Percentiles rank a stretch among this genome's conserved stretches.
Evolutionary conservation across 2,888 invertebrate species (phyloP).

Genomic region (Sturmia bella): DNA sequence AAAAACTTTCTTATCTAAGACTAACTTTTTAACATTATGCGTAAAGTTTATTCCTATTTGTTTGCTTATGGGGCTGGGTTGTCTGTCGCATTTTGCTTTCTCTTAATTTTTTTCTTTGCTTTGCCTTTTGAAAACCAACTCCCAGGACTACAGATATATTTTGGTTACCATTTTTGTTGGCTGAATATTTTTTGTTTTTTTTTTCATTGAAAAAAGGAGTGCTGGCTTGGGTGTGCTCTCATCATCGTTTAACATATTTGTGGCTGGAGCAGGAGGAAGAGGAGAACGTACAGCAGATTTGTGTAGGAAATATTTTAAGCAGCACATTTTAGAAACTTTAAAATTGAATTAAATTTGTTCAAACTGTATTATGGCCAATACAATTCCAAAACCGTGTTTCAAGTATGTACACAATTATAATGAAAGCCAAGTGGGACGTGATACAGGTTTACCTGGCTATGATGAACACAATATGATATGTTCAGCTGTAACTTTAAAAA

Average conservation of each 20-base stretch:
- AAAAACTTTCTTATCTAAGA: constrained; percentile 52
- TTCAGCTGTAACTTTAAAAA: too few relatives aligned
- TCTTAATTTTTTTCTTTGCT: constrained; percentile 9
- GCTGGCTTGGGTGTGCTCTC: background rate
- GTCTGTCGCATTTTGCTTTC: constrained; percentile 16
- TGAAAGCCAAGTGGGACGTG: constrained; percentile 2
- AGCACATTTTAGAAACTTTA: constrained; percentile 11
- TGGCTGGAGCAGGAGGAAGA: too few relatives aligned
- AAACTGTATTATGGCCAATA: constrained; percentile 38
- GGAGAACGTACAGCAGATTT: background rate
- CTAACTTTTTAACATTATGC: constrained; percentile 68
- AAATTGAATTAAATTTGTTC: constrained; percentile 69
- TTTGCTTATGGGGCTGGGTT: constrained; percentile 29
- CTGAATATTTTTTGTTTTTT: background rate
- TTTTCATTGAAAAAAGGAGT: too few relatives aligned
- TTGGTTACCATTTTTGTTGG: constrained; percentile 16
- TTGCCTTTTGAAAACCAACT: constrained; percentile 41
- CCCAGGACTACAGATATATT: constrained; percentile 22
- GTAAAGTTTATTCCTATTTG: constrained; percentile 60
- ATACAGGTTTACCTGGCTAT: too few relatives aligned
- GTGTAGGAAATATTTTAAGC: background rate
- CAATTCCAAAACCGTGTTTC: constrained; percentile 6
- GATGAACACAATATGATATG: too few relatives aligned
- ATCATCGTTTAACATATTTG: background rate
- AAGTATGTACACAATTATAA: constrained; percentile 19